A percentile compares a stretch with the other conserved stretches of the same genome.
These are phyloP conservation scores for Heliopora coerulea DNA, from an alignment of 92 coral and sea anemone species.

Conservation along the genomic window DNA sequence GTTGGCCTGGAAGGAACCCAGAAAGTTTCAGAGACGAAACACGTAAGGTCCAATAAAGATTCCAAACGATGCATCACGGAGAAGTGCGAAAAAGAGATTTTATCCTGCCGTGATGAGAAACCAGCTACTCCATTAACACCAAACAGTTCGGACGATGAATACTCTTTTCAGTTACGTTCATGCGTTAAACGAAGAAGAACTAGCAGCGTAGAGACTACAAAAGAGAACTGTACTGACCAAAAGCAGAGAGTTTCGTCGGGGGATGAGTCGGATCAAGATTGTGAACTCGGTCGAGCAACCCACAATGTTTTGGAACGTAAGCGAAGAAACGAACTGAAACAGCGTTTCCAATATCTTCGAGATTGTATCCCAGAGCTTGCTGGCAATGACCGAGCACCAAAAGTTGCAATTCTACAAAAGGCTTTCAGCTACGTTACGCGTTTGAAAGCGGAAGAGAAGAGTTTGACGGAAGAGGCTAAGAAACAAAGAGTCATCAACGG, in stretches of 20 bases:
- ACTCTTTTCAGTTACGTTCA: conserved; percentile 75
- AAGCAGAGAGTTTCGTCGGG: conserved; percentile 65
- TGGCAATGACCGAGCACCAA: conserved; percentile 96
- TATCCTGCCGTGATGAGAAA: conserved; percentile 24
- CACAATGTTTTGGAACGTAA: conserved; percentile 96
- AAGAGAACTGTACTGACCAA: conserved; percentile 59
- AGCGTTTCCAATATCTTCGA: conserved; percentile 90
- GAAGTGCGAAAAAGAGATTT: conserved; percentile 20
- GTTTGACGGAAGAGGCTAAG: conserved; percentile 61
- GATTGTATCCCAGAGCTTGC: conserved; percentile 92
- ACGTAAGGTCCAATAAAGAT: conserved; percentile 42
- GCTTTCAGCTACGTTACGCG: conserved; percentile 77
- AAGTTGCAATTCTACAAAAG: conserved; percentile 88
- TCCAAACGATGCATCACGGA: not conserved
- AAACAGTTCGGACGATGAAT: conserved; percentile 69
- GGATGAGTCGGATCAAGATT: conserved; percentile 93
- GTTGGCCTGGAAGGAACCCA: conserved; percentile 83
- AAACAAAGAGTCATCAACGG: conserved; percentile 88
- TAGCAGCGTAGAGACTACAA: conserved; percentile 51
- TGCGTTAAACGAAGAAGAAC: conserved; percentile 61
- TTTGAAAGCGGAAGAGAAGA: conserved; percentile 76
- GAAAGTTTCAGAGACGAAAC: conserved; percentile 51
- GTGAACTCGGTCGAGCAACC: conserved; percentile 91
- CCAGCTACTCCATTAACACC: conserved; percentile 48
- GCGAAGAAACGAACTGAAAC: conserved; percentile 90